Evolutionary conservation across 2,113 vertebrate genomes (phyloP), one percentile per base, ranked within the genome.

Genomic region (Tamias sibiricus): DNA sequence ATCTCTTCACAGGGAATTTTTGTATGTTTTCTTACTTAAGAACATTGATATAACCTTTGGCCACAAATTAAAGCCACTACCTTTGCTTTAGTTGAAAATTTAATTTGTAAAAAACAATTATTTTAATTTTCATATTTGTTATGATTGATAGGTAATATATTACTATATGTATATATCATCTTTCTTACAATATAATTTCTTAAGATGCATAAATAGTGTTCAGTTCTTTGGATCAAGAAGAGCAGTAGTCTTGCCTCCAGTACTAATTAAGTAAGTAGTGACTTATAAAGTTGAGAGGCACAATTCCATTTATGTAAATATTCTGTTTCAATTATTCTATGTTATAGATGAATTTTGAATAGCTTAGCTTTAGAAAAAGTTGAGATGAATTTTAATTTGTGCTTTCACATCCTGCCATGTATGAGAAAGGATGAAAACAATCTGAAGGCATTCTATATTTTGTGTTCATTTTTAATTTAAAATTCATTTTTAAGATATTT

Each of bases 201-300:
- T 94, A 95, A 98, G 76, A 97, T 37, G 83, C 72, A 88, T 84
- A 93, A 94, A 96, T 92, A 97, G 91, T 96, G 19, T 77, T 98
- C 89, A 54, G 47, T 95, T 98, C 85, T 95, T 98, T 90, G 92
- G 94, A 98, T 97, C 93, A 98, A 92, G 54, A 95, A 95, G 87
- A 97, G 66, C 26, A 52, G 37, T 94, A 59, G 75, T 95, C 57
- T 96, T 97, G 91, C 96, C 97, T 97, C 89, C 92, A 89, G 95
- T 85, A 94, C 94, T 98, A 97, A 97, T 97, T 98, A 98, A 98
- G 91, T 98, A 98, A 98, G 91, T 96, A 76, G 72, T 98, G 93
- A 71, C 95, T 98, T 97, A 75, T 87, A 98, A 96, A 84, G 62
- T 75, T 89, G 90, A 98, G 95, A 97, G 88, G 49, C 91, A 97